Evolutionary conservation across 2,888 invertebrate species (phyloP).

Genomic region (Biston stratarius): DNA sequence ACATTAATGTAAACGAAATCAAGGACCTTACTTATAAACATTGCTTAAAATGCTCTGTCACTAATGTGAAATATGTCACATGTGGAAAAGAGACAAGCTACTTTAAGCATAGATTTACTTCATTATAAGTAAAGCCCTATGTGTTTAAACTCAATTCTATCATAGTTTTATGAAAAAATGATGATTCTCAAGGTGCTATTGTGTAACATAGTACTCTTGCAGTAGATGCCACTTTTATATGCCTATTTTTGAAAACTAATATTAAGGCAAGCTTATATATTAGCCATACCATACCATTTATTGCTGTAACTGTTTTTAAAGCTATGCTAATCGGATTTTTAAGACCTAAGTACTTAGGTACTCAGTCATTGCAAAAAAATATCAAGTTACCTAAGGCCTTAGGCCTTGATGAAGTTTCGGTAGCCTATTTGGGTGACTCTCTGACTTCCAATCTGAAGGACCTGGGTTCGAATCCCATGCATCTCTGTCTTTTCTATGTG

Average conservation of each 20-base stretch:
- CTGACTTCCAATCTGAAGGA: too few relatives aligned
- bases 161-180: constrained; percentile 34
- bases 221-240: constrained; percentile 44
- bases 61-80: too few relatives aligned
- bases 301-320: constrained; percentile 17
- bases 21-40: too few relatives aligned
- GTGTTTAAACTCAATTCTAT: constrained; percentile 20
- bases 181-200: constrained; percentile 59
- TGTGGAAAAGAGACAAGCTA: too few relatives aligned
- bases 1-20: constrained; percentile 3
- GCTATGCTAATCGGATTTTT: constrained; percentile 4
- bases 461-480: too few relatives aligned
- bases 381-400: neutral
- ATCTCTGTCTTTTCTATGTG: too few relatives aligned
- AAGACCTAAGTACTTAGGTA: neutral
- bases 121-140: too few relatives aligned
- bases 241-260: constrained; percentile 21
- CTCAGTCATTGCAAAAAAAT: neutral
- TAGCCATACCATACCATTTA: constrained; percentile 10
- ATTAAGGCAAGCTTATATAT: constrained; percentile 24
- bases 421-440: too few relatives aligned
- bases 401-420: too few relatives aligned
- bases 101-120: too few relatives aligned
- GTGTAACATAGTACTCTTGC: constrained; percentile 56
- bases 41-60: too few relatives aligned